Evolutionary conservation across 2,888 invertebrate species (phyloP), one percentile per base, ranked within the genome.

Genomic region (Thelaira solivaga): DNA sequence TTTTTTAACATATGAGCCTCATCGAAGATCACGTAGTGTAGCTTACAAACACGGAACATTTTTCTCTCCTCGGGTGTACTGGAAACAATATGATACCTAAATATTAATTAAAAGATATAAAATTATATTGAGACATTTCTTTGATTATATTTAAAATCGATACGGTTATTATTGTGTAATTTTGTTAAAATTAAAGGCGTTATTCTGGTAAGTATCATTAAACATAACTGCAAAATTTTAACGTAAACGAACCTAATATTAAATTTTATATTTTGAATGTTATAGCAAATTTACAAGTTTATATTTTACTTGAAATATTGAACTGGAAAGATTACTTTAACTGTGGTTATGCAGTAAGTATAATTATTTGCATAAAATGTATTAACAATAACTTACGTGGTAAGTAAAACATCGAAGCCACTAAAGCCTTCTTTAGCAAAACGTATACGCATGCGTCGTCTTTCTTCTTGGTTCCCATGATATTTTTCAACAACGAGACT

Each of bases 1-100:
- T 98, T 99, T 88, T 99, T 99, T 34, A 99, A 90, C 97, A 98
- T 97, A 87, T 99, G 98, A 1, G 97, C 98, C 86, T 99, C 99
- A 88, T 99, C 99, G 86, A 98, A 98, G 20, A 99, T 91, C 0
- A 97, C 96, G 86, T 98, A 98, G 86, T 97, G 94, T 88, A 98
- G 93, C 49, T 93, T 92, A 75, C 95, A 94, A 36, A 97, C 95
- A 73, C 97, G 93, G 87, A 98, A 96, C 91, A 96, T 93, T 87
- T 96, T 95, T 73, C 97, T 94, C 85, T 96, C 96, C 84, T 98
- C 98, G 0, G 95, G 93, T 78, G 94, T 94, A 80, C 96, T 96
- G n/a, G 84, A 80, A 36, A 89, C 88, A 53, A 87, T 85, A 73
- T 93, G 89, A 72, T 89, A 89, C 3, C 88, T 88, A 39, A 20